Percentiles rank a stretch among this genome's conserved stretches.
Evolutionary conservation across 2,797 vertebrate genomes (phyloP).

Genomic region (Florisuga fusca): DNA sequence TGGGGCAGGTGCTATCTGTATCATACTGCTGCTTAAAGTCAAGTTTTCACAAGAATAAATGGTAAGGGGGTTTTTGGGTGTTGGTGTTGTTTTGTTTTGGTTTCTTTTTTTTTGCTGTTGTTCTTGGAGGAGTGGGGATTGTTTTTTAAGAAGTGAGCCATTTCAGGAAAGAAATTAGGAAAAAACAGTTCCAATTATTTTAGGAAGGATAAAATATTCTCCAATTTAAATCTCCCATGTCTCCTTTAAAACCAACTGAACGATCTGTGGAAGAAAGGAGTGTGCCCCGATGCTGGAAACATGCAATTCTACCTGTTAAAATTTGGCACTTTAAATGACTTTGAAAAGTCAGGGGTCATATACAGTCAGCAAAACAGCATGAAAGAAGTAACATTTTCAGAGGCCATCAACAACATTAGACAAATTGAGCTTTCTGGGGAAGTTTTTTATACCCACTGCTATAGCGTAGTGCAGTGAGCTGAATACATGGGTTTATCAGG

Average conservation of each 20-base stretch:
- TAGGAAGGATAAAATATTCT: neutral
- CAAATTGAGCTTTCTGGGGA: neutral
- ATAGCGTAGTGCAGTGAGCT: neutral
- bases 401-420: neutral
- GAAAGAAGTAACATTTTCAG: neutral
- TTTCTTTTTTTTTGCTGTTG: no score
- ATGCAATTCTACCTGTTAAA: neutral
- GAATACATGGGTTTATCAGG: neutral
- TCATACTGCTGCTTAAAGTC: neutral
- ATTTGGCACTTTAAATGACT: neutral
- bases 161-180: neutral
- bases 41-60: neutral
- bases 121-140: rapidly evolving
- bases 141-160: neutral
- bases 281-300: neutral
- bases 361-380: neutral
- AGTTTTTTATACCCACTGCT: neutral
- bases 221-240: neutral
- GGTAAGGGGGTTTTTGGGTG: rapidly evolving
- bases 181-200: neutral
- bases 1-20: neutral
- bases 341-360: neutral
- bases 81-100: no score
- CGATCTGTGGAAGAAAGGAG: neutral
- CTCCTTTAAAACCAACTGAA: neutral